Evolutionary conservation across 1,140 invertebrate species (phyloP).

Genomic region (Calliphora vicina): DNA sequence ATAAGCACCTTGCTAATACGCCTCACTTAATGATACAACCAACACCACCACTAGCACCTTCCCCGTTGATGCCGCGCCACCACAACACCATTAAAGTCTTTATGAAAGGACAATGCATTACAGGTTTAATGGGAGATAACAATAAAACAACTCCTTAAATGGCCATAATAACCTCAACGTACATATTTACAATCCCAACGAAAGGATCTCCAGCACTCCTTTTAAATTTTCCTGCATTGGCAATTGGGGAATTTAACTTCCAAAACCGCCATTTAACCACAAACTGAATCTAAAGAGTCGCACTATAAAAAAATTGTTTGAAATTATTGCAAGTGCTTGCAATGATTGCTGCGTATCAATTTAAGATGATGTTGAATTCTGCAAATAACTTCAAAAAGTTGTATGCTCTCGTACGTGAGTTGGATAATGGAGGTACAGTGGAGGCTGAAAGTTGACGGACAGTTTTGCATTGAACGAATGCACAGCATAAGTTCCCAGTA

Average conservation of each 20-base stretch:
- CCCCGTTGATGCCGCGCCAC: background rate
- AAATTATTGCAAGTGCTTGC: slow-evolving; percentile 4
- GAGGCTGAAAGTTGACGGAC: too few relatives aligned
- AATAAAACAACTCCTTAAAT: slow-evolving; percentile 26
- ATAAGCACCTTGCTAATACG: slow-evolving; percentile 33
- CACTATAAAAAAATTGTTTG: background rate
- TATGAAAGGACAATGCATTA: background rate
- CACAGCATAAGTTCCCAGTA: too few relatives aligned
- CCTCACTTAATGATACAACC: slow-evolving; percentile 12
- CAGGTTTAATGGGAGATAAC: background rate
- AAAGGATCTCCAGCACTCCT: background rate
- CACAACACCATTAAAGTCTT: background rate
- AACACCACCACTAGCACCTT: background rate
- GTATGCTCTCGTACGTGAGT: background rate
- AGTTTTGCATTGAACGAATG: too few relatives aligned
- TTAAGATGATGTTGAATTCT: background rate
- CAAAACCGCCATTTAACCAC: background rate
- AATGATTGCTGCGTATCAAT: background rate
- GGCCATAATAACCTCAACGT: slow-evolving; percentile 19
- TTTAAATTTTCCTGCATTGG: background rate
- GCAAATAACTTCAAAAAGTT: background rate
- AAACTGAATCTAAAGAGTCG: background rate
- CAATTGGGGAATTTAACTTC: background rate
- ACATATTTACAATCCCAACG: background rate
- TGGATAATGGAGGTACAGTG: background rate